Base-by-base conservation (phyloP, 2,797 vertebrate species). In the Cuniculus paca region DNA sequence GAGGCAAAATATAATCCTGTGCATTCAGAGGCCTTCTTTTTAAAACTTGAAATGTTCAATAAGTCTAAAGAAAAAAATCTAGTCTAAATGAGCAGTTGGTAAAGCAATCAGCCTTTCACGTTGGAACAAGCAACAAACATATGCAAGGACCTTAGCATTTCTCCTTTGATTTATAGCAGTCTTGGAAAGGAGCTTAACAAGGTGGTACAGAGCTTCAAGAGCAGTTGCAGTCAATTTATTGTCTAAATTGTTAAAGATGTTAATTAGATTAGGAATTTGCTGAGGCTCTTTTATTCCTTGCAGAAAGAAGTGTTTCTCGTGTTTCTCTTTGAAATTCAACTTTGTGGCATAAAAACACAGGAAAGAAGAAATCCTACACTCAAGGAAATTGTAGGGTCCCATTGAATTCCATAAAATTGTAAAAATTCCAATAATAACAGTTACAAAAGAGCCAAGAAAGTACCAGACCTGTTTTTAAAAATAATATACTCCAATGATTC, bases 201-300 rank as follows among this genome's bases (percentile, higher is more conserved):
- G 96, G 98, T 98, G 97, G 92, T 93, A 83, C 70, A 94, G 82
- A 97, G 81, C 95, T 97, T 88, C 97, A 97, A 97, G 97, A 97
- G 89, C 91, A 96, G 83, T 95, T 97, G 95, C 95, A 98, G 94
- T 98, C 94, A 97, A 98, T 96, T 97, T 95, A 98, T 97, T 98
- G 93, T 97, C 98, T 97, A 97, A 98, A 95, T 97, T 98, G 93
- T 97, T 98, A 98, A 24, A 97, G 97, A 98, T 98, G 97, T 98
- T 98, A 98, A 98, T 98, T 98, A 98, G 97, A 98, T 98, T 98
- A 98, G 97, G 96, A 98, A 98, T 98, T 96, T 98, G 89, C 96
- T 97, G 95, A 98, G 96, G 77, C 89, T 84, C 90, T 97, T 97
- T 96, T 97, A 95, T 95, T 89, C 87, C 96, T 95, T 97, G 83